Conservation (phyloP, 2,113 vertebrate species). For the Gobiocypris rarus region DNA sequence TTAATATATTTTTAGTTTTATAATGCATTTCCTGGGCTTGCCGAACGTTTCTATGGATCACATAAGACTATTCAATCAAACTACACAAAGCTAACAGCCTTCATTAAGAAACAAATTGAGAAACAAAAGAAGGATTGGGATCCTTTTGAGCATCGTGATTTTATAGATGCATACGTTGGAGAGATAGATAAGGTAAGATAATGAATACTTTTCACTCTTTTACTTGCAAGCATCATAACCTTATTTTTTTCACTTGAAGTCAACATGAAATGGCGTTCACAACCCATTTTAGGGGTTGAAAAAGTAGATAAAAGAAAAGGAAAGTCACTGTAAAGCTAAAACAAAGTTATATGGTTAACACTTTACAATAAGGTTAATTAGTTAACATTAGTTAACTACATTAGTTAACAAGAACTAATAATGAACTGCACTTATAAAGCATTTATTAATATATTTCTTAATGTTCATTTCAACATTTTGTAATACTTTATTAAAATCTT, state of each 20-base stretch:
- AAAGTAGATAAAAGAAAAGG: not conserved
- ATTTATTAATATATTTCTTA: too few relatives aligned
- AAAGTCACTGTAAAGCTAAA: not conserved
- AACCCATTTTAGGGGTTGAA: not conserved
- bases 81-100: conserved; percentile 61
- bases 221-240: not conserved
- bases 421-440: too few relatives aligned
- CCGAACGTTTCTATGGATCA: conserved; percentile 56
- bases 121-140: conserved; percentile 55
- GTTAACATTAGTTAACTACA: too few relatives aligned
- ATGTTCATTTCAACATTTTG: too few relatives aligned
- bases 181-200: conserved; percentile 63
- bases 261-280: not conserved
- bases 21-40: conserved; percentile 60
- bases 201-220: not conserved
- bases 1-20: conserved; percentile 59
- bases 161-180: conserved; percentile 68
- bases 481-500: too few relatives aligned
- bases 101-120: conserved; percentile 58
- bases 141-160: conserved; percentile 63
- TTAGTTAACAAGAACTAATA: too few relatives aligned
- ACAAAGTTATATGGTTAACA: not conserved
- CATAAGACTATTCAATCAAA: conserved; percentile 57
- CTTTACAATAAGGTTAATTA: too few relatives aligned
- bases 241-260: not conserved